Base-by-base conservation (phyloP, 2,888 invertebrate genomes). In the Hirtodrosophila histrioides region DNA sequence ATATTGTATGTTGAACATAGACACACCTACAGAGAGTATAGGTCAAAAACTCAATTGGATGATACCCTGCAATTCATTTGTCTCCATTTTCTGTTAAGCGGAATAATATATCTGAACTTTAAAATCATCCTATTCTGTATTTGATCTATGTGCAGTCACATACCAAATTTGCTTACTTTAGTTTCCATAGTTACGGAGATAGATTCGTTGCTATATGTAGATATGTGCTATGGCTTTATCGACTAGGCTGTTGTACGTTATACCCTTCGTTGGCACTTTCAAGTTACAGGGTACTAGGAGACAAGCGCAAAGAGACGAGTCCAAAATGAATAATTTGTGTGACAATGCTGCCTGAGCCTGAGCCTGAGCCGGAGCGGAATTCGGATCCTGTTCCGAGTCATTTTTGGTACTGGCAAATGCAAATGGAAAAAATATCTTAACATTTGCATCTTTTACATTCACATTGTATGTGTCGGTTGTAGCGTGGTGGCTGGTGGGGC, bases 401-500 rank as follows among this genome's bases (percentile, higher is more conserved):
- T 53, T 62, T 46, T 56, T 39, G 57, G 35, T 11, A 37, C 54
- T 45, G 58, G 53, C 50, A 27, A 87, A 82, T 74, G 69, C 53
- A 75, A 66, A 78, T 78, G 82, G 68, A 75, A 79, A 82, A 75
- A 82, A 86, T 88, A 27, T 86, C 88, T 88, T 75, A 88, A 58
- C 79, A 88, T 87, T 82, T 82, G 76, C 83, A 82, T 82, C 82
- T 82, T 75, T 73, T 56, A 68, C 68, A 81, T 76, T 55, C 35
- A 57, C 48, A 57, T 50, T 40, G 27, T 57, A 61, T 37, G 44
- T 29, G 48, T 8, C 35, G 12, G 9, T 1, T 4, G 23, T 1
- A 9, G 8, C n/a, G 37, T 3, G 3, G 23, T 8, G 2, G 12
- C 2, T 7, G 9, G 27, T 5, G 27, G 9, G 7, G n/a, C 8